Conservation (phyloP, 2,797 vertebrate genomes). For the Tenualosa ilisha region DNA sequence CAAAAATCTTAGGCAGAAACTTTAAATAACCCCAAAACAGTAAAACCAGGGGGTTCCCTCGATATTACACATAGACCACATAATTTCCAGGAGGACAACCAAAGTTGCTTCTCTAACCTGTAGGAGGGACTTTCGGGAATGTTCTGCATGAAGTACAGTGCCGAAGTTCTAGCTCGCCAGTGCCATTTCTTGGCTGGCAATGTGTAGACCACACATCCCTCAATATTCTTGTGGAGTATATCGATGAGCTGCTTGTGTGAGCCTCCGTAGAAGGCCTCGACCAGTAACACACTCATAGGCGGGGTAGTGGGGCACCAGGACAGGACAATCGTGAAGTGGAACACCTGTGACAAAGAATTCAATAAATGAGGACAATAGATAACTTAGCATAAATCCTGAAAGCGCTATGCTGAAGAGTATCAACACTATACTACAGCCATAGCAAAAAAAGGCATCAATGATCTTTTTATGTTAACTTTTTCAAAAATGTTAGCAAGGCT, state of each 20-base stretch:
- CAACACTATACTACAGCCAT: too few relatives aligned
- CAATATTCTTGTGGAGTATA: conserved; percentile 78
- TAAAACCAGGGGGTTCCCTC: neutral
- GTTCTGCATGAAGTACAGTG: conserved; percentile 86
- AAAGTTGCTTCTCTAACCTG: conserved; percentile 73
- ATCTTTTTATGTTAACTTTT: too few relatives aligned
- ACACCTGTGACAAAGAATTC: conserved; percentile 41
- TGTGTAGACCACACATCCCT: conserved; percentile 73
- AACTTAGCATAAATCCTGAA: neutral
- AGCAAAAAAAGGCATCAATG: too few relatives aligned
- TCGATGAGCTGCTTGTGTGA: conserved; percentile 93
- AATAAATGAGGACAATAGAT: neutral
- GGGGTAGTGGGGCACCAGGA: neutral
- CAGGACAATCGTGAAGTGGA: neutral
- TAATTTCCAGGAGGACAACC: neutral
- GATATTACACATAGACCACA: neutral
- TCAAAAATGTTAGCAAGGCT: too few relatives aligned
- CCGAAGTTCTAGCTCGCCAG: conserved; percentile 89
- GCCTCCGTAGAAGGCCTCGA: conserved; percentile 92
- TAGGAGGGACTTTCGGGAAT: conserved; percentile 77
- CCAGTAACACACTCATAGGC: conserved; percentile 80
- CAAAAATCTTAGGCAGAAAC: neutral
- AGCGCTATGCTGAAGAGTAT: too few relatives aligned
- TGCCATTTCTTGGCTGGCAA: conserved; percentile 97
- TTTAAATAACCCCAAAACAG: neutral